phyloP scores from a whole-genome alignment of 2,888 invertebrate species.

The Cheilosia urbana region DNA sequence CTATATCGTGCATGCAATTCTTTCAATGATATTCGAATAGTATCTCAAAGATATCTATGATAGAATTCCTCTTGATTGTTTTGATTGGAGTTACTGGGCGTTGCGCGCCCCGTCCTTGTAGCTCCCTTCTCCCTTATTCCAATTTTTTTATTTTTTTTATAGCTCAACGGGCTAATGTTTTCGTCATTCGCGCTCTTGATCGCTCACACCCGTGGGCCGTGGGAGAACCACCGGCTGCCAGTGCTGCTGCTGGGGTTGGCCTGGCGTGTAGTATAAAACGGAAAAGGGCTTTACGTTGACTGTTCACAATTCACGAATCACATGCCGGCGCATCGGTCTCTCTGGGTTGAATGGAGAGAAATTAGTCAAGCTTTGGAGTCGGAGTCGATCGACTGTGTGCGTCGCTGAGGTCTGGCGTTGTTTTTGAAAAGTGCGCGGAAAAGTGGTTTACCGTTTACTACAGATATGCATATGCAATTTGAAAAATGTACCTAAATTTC shows the following conservation, averaged over 20 bases:
- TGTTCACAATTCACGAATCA: constrained; percentile 8
- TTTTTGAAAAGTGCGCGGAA: constrained; percentile 38
- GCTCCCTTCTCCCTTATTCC: constrained; percentile 17
- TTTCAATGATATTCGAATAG: neutral
- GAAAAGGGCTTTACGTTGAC: constrained; percentile 45
- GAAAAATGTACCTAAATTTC: constrained; percentile 16
- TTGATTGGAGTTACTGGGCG: constrained; percentile 33
- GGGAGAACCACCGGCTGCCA: constrained; percentile 21
- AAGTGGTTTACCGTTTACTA: constrained; percentile 43
- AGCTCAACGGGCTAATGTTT: constrained; percentile 38
- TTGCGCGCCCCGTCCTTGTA: neutral
- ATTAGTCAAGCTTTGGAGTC: constrained; percentile 72
- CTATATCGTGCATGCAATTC: too few species aligned
- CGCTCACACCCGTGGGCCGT: constrained; percentile 34
- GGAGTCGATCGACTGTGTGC: constrained; percentile 61
- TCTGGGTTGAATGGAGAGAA: constrained; percentile 57
- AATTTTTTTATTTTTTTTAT: constrained; percentile 43
- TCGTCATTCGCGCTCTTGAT: constrained; percentile 40
- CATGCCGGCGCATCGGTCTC: constrained; percentile 44
- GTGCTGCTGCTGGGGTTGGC: neutral
- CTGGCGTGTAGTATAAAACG: neutral
- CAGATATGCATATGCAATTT: constrained; percentile 50
- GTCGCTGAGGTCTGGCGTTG: constrained; percentile 20
- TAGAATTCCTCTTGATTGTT: constrained; percentile 23
- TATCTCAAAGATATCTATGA: constrained; percentile 11